A percentile compares a stretch with the other conserved stretches of the same genome.
Conservation (phyloP, 2,888 invertebrate genomes). For the Drosophila kambysellisi region DNA sequence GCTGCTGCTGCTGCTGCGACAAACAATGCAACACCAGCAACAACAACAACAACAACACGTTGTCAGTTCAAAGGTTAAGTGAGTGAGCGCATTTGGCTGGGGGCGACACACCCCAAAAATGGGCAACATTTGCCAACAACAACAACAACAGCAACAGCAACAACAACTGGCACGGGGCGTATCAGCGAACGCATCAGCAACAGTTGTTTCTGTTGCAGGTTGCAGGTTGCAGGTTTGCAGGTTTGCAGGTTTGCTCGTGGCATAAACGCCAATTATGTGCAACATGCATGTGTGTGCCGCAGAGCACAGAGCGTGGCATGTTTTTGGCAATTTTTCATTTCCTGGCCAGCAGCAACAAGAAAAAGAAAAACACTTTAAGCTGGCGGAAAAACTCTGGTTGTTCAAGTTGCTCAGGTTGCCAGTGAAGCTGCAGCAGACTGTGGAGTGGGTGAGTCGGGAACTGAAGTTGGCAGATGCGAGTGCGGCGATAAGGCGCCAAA, state of each 20-base stretch:
- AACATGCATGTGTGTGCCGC: conserved; percentile 49
- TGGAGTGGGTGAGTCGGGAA: conserved; percentile 51
- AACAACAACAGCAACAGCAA: conserved; percentile 43
- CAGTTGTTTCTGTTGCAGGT: conserved; percentile 52
- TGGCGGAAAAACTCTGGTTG: conserved; percentile 51
- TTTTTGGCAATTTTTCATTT: conserved; percentile 77
- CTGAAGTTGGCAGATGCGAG: conserved; percentile 53
- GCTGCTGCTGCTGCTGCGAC: conserved; percentile 42
- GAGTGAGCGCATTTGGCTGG: conserved; percentile 77
- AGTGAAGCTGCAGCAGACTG: conserved; percentile 3
- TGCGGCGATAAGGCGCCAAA: conserved; percentile 72
- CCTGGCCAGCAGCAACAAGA: conserved; percentile 46
- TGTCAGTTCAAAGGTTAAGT: conserved; percentile 79
- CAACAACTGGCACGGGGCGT: conserved; percentile 62
- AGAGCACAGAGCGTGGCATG: conserved; percentile 68
- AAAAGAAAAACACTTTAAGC: conserved; percentile 33
- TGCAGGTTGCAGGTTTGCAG: conserved; percentile 37
- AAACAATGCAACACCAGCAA: conserved; percentile 56
- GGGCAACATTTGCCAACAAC: conserved; percentile 55
- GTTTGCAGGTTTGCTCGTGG: conserved; percentile 69
- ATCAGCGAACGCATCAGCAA: conserved; percentile 72
- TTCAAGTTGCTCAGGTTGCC: conserved; percentile 29
- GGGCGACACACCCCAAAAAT: conserved; percentile 74
- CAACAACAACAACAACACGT: conserved; percentile 41
- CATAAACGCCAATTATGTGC: conserved; percentile 78